Evolutionary conservation across 1,140 invertebrate genomes (phyloP).

Genomic region (Heliconius himera): DNA sequence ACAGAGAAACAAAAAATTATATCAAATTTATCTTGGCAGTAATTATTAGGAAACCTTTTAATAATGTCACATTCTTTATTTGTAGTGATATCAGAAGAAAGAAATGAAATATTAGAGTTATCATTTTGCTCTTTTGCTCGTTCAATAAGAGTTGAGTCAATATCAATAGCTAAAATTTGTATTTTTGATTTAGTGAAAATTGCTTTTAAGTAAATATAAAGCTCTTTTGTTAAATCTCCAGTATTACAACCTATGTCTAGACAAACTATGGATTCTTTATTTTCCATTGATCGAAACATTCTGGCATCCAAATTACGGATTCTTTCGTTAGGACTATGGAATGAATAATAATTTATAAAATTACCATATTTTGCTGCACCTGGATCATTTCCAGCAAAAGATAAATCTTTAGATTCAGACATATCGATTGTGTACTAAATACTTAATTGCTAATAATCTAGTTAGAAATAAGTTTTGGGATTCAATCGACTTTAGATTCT

Average conservation of each 20-base stretch:
- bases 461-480: too few species aligned
- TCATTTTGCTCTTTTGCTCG: constrained; percentile 83
- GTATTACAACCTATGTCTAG: constrained; percentile 92
- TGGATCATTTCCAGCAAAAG: constrained; percentile 82
- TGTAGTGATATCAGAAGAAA: constrained; percentile 84
- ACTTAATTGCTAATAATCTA: not conserved
- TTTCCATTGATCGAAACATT: constrained; percentile 80
- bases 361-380: constrained; percentile 90
- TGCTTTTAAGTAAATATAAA: constrained; percentile 82
- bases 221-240: constrained; percentile 85
- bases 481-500: too few species aligned
- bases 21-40: constrained; percentile 83
- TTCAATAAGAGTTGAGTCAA: constrained; percentile 87
- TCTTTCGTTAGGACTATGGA: constrained; percentile 87
- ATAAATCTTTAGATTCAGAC: constrained; percentile 42
- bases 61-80: constrained; percentile 67
- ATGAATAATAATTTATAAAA: constrained; percentile 93
- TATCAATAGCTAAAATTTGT: constrained; percentile 87
- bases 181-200: constrained; percentile 70
- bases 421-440: not conserved
- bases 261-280: constrained; percentile 75
- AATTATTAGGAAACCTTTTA: constrained; percentile 68
- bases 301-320: constrained; percentile 83
- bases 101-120: constrained; percentile 80
- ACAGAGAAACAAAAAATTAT: constrained; percentile 90